Evolutionary conservation across 2,797 vertebrate species (phyloP), one percentile per base, ranked within the genome.

Genomic region (Buceros bicornis): DNA sequence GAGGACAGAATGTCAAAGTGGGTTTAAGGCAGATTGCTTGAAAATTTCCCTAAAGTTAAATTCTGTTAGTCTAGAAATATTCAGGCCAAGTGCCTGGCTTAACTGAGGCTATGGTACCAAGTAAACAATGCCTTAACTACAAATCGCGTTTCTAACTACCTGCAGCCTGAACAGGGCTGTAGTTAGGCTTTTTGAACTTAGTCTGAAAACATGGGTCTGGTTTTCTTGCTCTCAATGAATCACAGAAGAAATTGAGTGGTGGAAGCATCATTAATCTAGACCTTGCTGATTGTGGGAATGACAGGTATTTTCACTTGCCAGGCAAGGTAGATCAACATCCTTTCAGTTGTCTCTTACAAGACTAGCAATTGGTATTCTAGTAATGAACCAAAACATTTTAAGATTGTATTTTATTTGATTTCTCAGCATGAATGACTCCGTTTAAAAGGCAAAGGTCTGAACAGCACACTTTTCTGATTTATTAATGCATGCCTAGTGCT

Each of bases 391-490:
- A 56, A 67, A 31, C 20, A 62, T 11, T 40, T 70, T 82, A 61
- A 64, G 62, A 57, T 37, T 28, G 5, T 77, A 74, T 64, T 82
- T 87, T 53, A 62, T 64, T 86, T 83, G 57, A 70, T 19, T 71
- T 10, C 13, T 56, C 22, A 37, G 47, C 22, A 51, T 61, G 35
- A 78, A 29, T 42, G 65, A 73, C 17, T 10, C 26, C 45, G 8
- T 92, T 94, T 60, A 54, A 90, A 92, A 91, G 61, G 45, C 26
- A 87, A 47, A 77, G 85, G 7, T 86, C 57, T 78, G 84, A 97
- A 64, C 47, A 82, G 51, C 8, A 33, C 22, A 20, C 57, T 69
- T 7, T 86, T 69, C 53, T 79, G 58, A 66, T 51, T 78, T 37
- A 85, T 90, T 87, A 84, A 74, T n/a, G 40, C 26, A 64, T 81